These are phyloP conservation scores for Drosophila differens DNA, from an alignment of 2,888 invertebrate species.

Conservation along the genomic window DNA sequence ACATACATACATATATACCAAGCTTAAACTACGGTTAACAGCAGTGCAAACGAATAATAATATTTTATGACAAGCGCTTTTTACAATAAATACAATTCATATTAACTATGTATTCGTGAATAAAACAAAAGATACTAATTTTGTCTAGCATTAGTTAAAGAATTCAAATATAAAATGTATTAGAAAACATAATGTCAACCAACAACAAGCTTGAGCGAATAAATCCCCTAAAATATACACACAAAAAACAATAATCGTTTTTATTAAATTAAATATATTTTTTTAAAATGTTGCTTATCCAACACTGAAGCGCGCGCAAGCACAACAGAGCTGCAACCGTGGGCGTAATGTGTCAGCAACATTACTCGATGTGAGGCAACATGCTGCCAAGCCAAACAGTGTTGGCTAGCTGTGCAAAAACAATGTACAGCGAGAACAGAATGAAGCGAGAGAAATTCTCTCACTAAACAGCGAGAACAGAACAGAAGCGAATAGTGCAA, in stretches of 20 bases:
- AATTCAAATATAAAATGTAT: slow-evolving; percentile 66
- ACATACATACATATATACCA: slow-evolving; percentile 30
- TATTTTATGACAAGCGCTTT: slow-evolving; percentile 75
- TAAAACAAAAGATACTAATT: slow-evolving; percentile 52
- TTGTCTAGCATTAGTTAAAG: slow-evolving; percentile 78
- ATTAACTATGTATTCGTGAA: slow-evolving; percentile 54
- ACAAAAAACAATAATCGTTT: slow-evolving; percentile 5
- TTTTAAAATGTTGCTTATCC: neutral
- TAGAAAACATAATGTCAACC: slow-evolving; percentile 71
- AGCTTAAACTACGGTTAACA: slow-evolving; percentile 63
- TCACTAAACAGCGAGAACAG: slow-evolving; percentile 39
- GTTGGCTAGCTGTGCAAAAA: slow-evolving; percentile 16
- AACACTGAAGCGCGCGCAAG: slow-evolving; percentile 1
- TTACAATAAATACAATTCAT: slow-evolving; percentile 63
- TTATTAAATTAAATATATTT: neutral
- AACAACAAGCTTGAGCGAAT: slow-evolving; percentile 70
- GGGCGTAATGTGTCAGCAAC: slow-evolving; percentile 5
- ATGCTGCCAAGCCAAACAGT: slow-evolving; percentile 29
- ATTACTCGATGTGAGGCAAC: neutral
- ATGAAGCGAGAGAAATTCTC: slow-evolving; percentile 33
- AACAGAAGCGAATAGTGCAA: slow-evolving; percentile 46
- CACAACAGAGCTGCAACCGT: slow-evolving; percentile 6
- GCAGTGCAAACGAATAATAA: slow-evolving; percentile 71
- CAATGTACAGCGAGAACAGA: slow-evolving; percentile 17
- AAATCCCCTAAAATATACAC: slow-evolving; percentile 65